Conservation (phyloP, 1,140 invertebrate species). For the Zaprionus lachaisei region DNA sequence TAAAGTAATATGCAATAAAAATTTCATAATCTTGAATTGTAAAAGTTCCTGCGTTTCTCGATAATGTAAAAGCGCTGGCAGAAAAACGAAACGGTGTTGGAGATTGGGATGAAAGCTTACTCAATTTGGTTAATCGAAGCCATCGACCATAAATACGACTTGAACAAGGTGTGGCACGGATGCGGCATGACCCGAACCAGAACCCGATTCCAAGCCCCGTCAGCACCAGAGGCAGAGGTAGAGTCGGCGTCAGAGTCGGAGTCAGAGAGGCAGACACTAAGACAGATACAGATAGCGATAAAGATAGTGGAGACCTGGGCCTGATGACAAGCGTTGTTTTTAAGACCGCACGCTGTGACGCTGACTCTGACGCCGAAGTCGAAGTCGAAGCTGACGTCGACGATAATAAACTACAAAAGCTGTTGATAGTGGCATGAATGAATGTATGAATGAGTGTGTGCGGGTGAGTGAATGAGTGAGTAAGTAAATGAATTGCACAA, state of each 20-base stretch:
- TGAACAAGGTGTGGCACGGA: slow-evolving; percentile 61
- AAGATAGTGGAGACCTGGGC: slow-evolving; percentile 14
- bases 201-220: background rate
- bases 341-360: slow-evolving; percentile 51
- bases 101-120: slow-evolving; percentile 17
- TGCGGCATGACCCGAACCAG: background rate
- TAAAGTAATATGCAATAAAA: background rate
- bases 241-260: slow-evolving; percentile 1
- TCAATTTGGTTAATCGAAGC: slow-evolving; percentile 74
- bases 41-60: background rate
- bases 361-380: background rate
- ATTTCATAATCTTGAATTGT: background rate
- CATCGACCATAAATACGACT: slow-evolving; percentile 48
- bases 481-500: slow-evolving; percentile 64
- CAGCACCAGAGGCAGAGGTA: background rate
- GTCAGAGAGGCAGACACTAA: slow-evolving; percentile 10
- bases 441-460: slow-evolving; percentile 41
- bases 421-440: slow-evolving; percentile 52
- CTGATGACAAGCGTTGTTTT: slow-evolving; percentile 53
- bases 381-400: background rate
- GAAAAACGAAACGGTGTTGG: background rate
- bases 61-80: background rate
- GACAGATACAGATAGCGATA: slow-evolving; percentile 21
- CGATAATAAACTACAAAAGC: slow-evolving; percentile 71
- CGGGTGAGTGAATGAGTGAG: slow-evolving; percentile 25